Base-by-base conservation (phyloP, 2,888 invertebrate species). In the Erannis defoliaria region DNA sequence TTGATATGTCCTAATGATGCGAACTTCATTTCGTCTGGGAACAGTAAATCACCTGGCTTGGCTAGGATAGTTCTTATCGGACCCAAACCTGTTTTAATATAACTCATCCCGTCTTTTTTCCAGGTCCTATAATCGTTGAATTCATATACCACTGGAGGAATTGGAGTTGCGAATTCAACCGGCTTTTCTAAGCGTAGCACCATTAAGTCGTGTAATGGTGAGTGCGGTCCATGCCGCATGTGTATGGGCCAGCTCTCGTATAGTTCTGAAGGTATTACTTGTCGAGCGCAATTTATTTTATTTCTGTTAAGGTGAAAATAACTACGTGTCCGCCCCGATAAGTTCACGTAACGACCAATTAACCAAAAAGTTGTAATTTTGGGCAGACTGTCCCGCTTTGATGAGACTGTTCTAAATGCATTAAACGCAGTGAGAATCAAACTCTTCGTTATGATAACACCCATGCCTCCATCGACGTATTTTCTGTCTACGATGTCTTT, bases 251-350 rank as follows among this genome's bases (percentile, higher is more conserved):
- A 29, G 8, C n/a, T 23, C 0, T 45, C 45, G 29, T 26, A 16
- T 1, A 2, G 14, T 9, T 1, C 2, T 16, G 29, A 14, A 2
- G 45, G 45, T 26, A 45, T 29, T 14, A 45, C 45, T 26, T 29
- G 45, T 16, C 45, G 45, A 29, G 16, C 45, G 45, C 45, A 45
- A 5, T n/a, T 23, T 1, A 42, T 42, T 35, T 12, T 35, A n/a
- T 35, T 1, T 2, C 31, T 31, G 1, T 2, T 8, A 31, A 5
- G 1, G 31, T 5, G 4, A 6, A 6, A 6, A 9, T 35, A 35
- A 4, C 1, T n/a, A n/a, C 16, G 0, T 18, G 8, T 18, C 9
- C 18, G 18, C 8, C 18, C 18, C 8, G 9, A 1, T 16, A 18
- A 16, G n/a, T 14, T 5, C n/a, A 35, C 3, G n/a, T 4, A 1